Conservation (phyloP, 2,888 invertebrate species). For the Leptothorax acervorum region DNA sequence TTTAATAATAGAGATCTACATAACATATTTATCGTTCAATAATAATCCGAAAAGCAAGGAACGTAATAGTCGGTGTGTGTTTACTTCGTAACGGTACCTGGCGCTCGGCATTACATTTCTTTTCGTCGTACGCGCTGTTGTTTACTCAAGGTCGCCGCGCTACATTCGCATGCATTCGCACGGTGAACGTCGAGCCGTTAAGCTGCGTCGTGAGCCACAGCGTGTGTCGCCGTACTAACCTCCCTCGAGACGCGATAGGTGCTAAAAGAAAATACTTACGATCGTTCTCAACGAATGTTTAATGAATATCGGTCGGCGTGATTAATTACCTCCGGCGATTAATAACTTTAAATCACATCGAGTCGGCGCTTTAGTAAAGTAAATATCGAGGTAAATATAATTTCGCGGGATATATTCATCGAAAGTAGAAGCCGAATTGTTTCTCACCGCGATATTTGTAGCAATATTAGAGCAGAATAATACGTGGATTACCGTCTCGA, state of each 20-base stretch:
- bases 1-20: background rate
- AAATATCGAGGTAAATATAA: background rate
- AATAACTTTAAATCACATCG: background rate
- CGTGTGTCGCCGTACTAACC: background rate
- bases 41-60: background rate
- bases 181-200: background rate
- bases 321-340: background rate
- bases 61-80: background rate
- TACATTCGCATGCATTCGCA: background rate
- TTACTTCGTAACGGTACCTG: background rate
- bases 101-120: too few species aligned
- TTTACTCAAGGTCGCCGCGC: background rate
- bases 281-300: background rate
- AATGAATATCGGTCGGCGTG: background rate
- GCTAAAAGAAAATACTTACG: background rate
- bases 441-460: background rate
- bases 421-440: background rate
- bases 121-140: background rate
- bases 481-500: background rate
- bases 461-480: background rate
- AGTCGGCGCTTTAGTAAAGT: background rate
- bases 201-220: background rate
- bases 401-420: background rate
- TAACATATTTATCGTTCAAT: background rate
- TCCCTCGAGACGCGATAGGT: background rate